Evolutionary conservation across 2,888 invertebrate genomes (phyloP), one percentile per base, ranked within the genome.

Genomic region (Hymenopus coronatus): DNA sequence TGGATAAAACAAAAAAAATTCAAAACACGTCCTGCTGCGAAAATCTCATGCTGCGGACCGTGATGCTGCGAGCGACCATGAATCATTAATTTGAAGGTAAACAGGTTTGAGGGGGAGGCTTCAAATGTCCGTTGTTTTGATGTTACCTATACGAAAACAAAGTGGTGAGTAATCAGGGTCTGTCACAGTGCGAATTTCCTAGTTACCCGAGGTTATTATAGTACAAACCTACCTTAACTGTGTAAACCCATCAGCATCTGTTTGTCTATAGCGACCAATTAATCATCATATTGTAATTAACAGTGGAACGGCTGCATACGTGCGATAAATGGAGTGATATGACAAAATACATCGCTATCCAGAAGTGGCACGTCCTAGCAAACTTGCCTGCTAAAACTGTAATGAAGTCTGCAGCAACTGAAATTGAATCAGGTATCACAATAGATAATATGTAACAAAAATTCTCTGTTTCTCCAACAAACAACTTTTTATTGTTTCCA

Each of bases 21-120:
- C 54, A 20, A 70, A 70, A 20, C 54, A 70, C 54, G 54, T 70
- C 54, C 54, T 70, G 54, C 54, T 70, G 54, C 54, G 54, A 70
- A 70, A 70, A 70, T 70, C 54, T 70, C 54, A 70, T 70, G 54
- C 54, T 70, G 20, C 25, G 54, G 54, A 70, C 54, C 54, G 20
- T 15, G 54, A 70, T 70, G 54, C 20, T 70, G 54, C 15, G 54
- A 20, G 54, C 54, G 20, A 70, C 27, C 85, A 86, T 27, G 81
- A 81, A 28, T 70, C 33, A 87, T 87, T 82, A 87, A 87, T 87
- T 87, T 87, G 81, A 87, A 87, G 82, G 82, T 87, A 87, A 82
- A 87, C 87, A 82, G 82, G 28, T 30, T 7, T 33, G 87, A 1
- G 28, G 54, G 15, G 20, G 25, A 3, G 25, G 54, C 54, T 70